phyloP scores from a whole-genome alignment of 2,113 vertebrate genomes.

The Rhodinocichla rosea region DNA sequence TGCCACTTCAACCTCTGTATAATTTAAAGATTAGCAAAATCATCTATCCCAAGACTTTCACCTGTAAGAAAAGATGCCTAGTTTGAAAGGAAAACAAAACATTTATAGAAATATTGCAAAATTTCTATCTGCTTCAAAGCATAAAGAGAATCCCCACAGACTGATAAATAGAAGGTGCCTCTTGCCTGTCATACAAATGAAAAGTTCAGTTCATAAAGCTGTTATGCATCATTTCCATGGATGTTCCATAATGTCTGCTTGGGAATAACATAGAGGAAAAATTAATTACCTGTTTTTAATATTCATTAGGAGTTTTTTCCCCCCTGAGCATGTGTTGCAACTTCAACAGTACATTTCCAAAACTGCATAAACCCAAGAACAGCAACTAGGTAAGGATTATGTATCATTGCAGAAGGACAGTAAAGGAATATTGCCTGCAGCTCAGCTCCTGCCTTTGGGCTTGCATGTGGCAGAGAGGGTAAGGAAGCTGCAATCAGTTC shows the following conservation, averaged over 20 bases:
- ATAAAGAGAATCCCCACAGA: neutral
- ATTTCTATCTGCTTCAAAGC: neutral
- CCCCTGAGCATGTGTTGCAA: neutral
- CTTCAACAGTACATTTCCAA: neutral
- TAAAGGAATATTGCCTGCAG: neutral
- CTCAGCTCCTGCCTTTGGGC: neutral
- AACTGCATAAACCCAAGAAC: neutral
- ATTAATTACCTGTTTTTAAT: slow-evolving; percentile 19
- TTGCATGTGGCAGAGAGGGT: neutral
- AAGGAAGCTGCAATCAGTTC: neutral
- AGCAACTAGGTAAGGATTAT: neutral
- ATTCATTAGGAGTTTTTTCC: neutral
- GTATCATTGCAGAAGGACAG: neutral
- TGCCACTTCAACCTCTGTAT: neutral
- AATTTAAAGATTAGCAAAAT: neutral
- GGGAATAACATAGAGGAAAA: neutral
- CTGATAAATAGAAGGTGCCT: neutral
- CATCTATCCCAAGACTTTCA: neutral
- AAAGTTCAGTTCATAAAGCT: neutral
- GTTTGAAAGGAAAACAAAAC: neutral
- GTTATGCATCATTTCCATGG: neutral
- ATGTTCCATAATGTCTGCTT: neutral
- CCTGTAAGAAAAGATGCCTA: neutral
- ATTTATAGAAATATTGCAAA: neutral
- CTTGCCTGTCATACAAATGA: neutral